Conservation (phyloP, 2,113 vertebrate genomes). For the Amphiprion percula region DNA sequence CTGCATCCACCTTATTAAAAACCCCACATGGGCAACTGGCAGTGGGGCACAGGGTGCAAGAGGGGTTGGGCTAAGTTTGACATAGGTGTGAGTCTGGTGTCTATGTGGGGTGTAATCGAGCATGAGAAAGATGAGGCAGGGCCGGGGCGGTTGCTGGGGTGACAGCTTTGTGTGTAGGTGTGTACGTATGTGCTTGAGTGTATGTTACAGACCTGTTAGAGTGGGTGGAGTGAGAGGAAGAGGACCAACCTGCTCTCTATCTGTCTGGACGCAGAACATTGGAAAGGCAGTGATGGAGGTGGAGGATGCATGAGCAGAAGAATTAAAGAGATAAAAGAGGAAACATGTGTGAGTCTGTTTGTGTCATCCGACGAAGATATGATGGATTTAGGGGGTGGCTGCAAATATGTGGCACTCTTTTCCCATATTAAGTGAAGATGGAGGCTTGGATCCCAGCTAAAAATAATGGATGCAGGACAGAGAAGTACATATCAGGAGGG, state of each 20-base stretch:
- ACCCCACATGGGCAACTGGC: constrained; percentile 73
- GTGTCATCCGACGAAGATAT: constrained; percentile 37
- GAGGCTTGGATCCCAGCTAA: constrained; percentile 79
- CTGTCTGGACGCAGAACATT: constrained; percentile 3
- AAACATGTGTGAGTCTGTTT: neutral
- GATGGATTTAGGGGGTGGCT: constrained; percentile 46
- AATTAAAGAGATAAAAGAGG: constrained; percentile 15
- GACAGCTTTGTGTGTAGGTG: constrained; percentile 50
- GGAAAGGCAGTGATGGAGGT: constrained; percentile 16
- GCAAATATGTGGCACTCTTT: constrained; percentile 62
- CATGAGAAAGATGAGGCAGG: constrained; percentile 54
- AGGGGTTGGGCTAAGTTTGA: constrained; percentile 82
- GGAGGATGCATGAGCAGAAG: neutral
- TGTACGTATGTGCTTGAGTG: constrained; percentile 26
- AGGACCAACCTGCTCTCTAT: constrained; percentile 24
- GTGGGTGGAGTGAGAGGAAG: constrained; percentile 55
- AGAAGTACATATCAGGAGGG: constrained; percentile 69
- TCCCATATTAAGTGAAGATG: constrained; percentile 83
- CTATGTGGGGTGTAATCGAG: constrained; percentile 65
- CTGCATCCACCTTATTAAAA: constrained; percentile 82
- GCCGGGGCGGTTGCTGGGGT: constrained; percentile 48
- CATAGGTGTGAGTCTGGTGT: constrained; percentile 65
- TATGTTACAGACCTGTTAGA: constrained; percentile 44
- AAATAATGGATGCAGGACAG: constrained; percentile 81
- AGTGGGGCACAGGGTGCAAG: constrained; percentile 66